A percentile compares a stretch with the other conserved stretches of the same genome.
Conservation (phyloP, 1,140 invertebrate genomes). For the Drosophila tani region DNA sequence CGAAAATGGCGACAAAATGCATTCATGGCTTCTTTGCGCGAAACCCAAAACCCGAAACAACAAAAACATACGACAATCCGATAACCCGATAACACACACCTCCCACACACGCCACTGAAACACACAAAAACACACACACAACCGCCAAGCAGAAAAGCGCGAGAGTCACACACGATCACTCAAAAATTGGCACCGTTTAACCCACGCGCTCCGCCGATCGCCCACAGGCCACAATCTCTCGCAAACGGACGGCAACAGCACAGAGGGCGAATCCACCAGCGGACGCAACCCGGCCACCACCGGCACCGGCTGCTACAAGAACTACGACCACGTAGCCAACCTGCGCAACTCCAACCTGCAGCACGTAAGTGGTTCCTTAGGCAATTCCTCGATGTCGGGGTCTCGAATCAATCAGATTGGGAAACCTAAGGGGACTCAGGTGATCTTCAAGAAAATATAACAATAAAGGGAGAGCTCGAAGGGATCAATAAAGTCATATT, state of each 20-base stretch:
- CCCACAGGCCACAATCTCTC: slow-evolving; percentile 95
- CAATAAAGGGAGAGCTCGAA: not conserved
- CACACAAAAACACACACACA: slow-evolving; percentile 27
- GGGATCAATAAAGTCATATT: not conserved
- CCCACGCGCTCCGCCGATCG: slow-evolving; percentile 85
- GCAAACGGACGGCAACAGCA: slow-evolving; percentile 93
- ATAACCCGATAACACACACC: slow-evolving; percentile 30
- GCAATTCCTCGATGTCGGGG: not conserved
- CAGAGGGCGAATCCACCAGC: slow-evolving; percentile 91
- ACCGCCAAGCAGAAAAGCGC: slow-evolving; percentile 79
- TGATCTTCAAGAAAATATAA: not conserved
- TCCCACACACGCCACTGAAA: slow-evolving; percentile 32
- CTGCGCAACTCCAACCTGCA: slow-evolving; percentile 88
- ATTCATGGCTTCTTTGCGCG: slow-evolving; percentile 80
- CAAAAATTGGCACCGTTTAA: slow-evolving; percentile 85
- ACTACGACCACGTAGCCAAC: slow-evolving; percentile 91
- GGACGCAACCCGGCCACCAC: slow-evolving; percentile 89
- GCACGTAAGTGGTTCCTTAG: slow-evolving; percentile 85
- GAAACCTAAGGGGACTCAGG: not conserved
- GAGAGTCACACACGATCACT: slow-evolving; percentile 85
- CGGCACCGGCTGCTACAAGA: slow-evolving; percentile 93
- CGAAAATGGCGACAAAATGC: slow-evolving; percentile 74
- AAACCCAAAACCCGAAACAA: slow-evolving; percentile 40
- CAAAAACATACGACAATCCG: slow-evolving; percentile 20
- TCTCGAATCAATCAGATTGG: slow-evolving; percentile 10